Base-by-base conservation (phyloP, 2,888 invertebrate genomes). In the Stenichneumon culpator region DNA sequence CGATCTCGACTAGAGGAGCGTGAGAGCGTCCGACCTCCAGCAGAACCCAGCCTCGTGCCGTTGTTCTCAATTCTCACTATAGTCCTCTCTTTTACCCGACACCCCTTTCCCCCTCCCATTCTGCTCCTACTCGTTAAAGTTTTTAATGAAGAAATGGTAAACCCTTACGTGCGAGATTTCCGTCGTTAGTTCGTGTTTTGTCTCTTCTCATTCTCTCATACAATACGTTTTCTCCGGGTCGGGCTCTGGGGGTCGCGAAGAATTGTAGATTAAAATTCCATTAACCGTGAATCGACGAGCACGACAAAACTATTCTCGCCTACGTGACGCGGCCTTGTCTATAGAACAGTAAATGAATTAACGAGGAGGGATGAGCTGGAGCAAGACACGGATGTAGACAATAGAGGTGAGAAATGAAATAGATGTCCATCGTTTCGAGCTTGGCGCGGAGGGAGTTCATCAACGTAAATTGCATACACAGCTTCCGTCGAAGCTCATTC, bases 141-240 rank as follows among this genome's bases (percentile, higher is more conserved):
- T 82, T 84, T 84, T 84, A 84, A 84, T 84, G 84, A 84, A 84
- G 84, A 84, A 84, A 84, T 82, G 82, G 82, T 84, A 79, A 84
- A 84, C 69, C 82, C 79, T 84, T 79, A 82, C 63, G 84, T 82
- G 74, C 47, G 63, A 69, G 79, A 84, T 72, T 54, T 54, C 65
- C 74, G 73, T 75, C 82, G 79, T 79, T 82, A 79, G 69, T 79
- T 63, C 52, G 54, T 82, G 79, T 84, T 78, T 84, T 84, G 79
- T 84, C 82, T 68, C 52, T 3, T 57, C 67, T 67, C 60, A 16
- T 69, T 68, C 70, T 47, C 28, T 54, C 28, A 16, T 60, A 52
- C 67, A n/a, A 14, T 60, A 19, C 19, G 32, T 65, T 32, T 57
- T 70, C 57, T 60, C 36, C 36, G 57, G 67, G 77, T 57, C 19